Evolutionary conservation across 2,113 vertebrate species (phyloP), one percentile per base, ranked within the genome.

Genomic region (Phrynosoma blainvillii): DNA sequence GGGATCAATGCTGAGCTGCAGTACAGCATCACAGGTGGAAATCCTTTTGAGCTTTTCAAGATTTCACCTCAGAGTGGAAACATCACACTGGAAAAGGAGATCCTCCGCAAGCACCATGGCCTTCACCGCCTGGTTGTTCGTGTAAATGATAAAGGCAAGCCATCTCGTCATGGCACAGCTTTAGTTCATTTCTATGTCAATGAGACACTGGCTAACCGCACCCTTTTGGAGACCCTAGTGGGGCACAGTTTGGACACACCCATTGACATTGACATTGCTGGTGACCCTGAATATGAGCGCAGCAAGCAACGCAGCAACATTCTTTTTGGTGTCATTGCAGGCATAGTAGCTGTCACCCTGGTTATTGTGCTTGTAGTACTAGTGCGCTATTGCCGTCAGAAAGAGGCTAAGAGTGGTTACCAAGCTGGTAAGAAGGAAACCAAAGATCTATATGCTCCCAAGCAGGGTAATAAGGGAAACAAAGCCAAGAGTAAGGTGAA

Each of bases 381-480:
- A 2, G 97, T 99, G 91, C 96, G 98, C 54, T 98, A 99, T 88
- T 97, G 98, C 71, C 95, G 99, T 84, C 98, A 99, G 92, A 98
- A 98, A 30, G 98, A 99, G 89, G 97, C 98, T 78, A 99, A 99
- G 95, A 99, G 99, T 0, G 99, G 99, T 84, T 99, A 99, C 93
- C 99, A 99, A 91, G 98, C 99, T 0, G 99, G 99, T 20, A 99
- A 99, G 94, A 99, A 99, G 93, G 99, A 99, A 93, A 99, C 97
- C 84, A 99, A 99, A 93, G 99, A 99, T 90, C 95, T 99, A 23
- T 99, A 99, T 0, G 97, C 98, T 0, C 98, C 99, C 52, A 99
- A 99, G 91, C 98, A 98, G 88, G 97, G 98, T 11, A 95, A 96
- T 87, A 99, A 99, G 95, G 97, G 98, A 0, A 91, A 96, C 62